Base-by-base conservation (phyloP, 2,888 invertebrate genomes). In the Heliconius erato region DNA sequence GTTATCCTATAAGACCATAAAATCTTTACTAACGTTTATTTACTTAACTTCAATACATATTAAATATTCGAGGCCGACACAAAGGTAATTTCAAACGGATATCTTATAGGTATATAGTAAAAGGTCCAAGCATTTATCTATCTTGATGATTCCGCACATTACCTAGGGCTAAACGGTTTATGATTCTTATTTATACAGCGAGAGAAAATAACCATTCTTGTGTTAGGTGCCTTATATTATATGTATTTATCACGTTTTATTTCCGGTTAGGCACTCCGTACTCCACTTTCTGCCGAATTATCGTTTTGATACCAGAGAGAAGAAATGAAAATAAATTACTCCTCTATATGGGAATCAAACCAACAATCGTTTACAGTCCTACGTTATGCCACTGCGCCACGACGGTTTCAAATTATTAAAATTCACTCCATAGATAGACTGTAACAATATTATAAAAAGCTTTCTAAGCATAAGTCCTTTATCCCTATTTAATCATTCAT, bases 111-210 rank as follows among this genome's bases (percentile, higher is more conserved):
- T 74, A 54, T 16, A 74, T 40, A 63, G 59, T 3, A 26, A 76
- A 76, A 63, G 76, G n/a, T 35, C 76, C n/a, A 59, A 59, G 35
- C 76, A 9, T 19, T n/a, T 7, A 76, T 9, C 35, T 35, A 63
- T 76, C 35, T 63, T 63, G 63, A 63, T 40, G 76, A 40, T 19
- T 63, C 23, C 35, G 35, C 9, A 16, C 59, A 63, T 76, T 76
- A 63, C n/a, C 9, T n/a, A 63, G 6, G 9, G n/a, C 26, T 63
- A 76, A 76, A 16, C 76, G 63, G 5, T 49, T 76, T 35, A 14
- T 14, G 59, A 76, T 35, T 40, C 9, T 28, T 44, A 72, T 28
- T 26, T 35, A 72, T 49, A 72, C 19, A 32, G 5, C 7, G 12
- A 68, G 14, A 68, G n/a, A 23, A n/a, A 26, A n/a, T 65, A 0